Evolutionary conservation across 1,140 invertebrate genomes (phyloP).

Genomic region (Temnothorax nylanderi): DNA sequence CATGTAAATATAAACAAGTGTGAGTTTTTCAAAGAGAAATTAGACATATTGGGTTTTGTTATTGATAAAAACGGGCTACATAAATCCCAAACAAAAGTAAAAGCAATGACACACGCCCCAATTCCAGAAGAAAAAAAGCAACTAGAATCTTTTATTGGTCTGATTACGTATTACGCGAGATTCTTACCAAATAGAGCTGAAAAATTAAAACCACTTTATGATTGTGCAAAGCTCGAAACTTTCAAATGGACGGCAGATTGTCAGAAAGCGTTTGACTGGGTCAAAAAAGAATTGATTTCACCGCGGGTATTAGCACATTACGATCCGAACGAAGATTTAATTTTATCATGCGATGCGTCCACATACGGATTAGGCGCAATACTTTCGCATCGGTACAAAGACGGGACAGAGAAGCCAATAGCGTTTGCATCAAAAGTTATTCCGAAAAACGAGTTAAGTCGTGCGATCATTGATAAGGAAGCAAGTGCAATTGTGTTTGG

Average conservation of each 20-base stretch:
- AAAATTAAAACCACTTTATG: constrained; percentile 48
- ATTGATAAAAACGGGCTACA: constrained; percentile 74
- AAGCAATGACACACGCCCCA: constrained; percentile 69
- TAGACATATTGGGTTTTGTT: constrained; percentile 67
- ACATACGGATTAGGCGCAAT: not conserved
- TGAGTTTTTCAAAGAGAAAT: constrained; percentile 70
- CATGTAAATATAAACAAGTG: constrained; percentile 43
- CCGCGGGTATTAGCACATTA: not conserved
- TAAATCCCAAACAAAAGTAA: constrained; percentile 61
- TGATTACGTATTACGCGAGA: constrained; percentile 59
- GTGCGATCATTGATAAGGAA: not conserved
- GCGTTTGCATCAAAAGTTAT: not conserved
- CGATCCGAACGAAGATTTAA: not conserved
- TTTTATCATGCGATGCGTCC: not conserved
- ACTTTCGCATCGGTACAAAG: not conserved
- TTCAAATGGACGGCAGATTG: not conserved
- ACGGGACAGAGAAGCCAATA: not conserved
- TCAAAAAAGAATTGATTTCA: not conserved
- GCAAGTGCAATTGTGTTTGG: not conserved
- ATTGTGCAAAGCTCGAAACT: not conserved
- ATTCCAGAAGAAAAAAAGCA: constrained; percentile 64
- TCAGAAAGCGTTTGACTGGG: not conserved
- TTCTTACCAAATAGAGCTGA: constrained; percentile 46
- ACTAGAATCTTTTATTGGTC: constrained; percentile 45
- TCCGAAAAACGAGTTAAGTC: not conserved